These are phyloP conservation scores for Acanthopagrus latus DNA, from an alignment of 2,797 vertebrate species.

Conservation along the genomic window DNA sequence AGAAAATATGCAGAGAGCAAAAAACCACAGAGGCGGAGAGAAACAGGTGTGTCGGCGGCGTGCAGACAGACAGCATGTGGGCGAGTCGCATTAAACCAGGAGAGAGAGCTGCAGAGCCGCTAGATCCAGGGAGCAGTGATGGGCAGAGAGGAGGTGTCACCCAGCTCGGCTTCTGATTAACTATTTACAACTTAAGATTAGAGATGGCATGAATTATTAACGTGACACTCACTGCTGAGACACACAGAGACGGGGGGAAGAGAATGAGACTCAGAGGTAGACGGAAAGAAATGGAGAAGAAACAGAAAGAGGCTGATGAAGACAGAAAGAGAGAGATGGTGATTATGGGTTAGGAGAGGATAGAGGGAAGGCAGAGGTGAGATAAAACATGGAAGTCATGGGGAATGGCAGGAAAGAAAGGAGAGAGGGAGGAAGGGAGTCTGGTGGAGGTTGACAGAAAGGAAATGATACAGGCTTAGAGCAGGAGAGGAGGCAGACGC, in stretches of 20 bases:
- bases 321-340: too few relatives aligned
- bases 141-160: conserved; percentile 50
- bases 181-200: conserved; percentile 73
- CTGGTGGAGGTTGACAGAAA: conserved; percentile 35
- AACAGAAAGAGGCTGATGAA: too few relatives aligned
- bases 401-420: not conserved
- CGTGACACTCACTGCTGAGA: conserved; percentile 40
- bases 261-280: not conserved
- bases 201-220: conserved; percentile 68
- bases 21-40: not conserved
- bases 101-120: not conserved
- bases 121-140: conserved; percentile 21
- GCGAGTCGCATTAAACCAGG: conserved; percentile 3
- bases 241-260: not conserved
- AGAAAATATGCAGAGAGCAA: not conserved
- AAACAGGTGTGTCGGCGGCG: not conserved
- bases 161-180: conserved; percentile 66
- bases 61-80: not conserved
- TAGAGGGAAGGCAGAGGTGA: not conserved
- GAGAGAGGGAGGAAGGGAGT: not conserved
- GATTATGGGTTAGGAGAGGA: not conserved
- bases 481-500: conserved; percentile 17
- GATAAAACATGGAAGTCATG: conserved; percentile 22
- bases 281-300: not conserved
- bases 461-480: conserved; percentile 52